These are phyloP conservation scores for Antitype chi DNA, from an alignment of 2,888 invertebrate genomes.

Conservation along the genomic window DNA sequence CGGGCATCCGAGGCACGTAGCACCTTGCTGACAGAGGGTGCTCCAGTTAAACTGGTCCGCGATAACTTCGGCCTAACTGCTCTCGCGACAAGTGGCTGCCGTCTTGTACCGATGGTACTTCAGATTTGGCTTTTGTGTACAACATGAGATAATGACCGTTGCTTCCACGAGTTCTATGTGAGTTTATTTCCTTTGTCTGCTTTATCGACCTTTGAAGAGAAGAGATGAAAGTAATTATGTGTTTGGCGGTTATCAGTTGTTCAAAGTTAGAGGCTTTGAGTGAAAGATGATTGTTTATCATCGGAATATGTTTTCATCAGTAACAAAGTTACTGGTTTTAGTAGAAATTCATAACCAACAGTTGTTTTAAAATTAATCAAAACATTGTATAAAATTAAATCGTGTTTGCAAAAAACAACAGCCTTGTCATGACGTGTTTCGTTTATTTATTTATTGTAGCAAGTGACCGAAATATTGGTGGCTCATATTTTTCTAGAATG, in stretches of 20 bases:
- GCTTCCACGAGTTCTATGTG: slow-evolving; percentile 23
- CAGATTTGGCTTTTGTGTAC: slow-evolving; percentile 77
- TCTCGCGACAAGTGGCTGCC: slow-evolving; percentile 77
- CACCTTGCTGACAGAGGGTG: slow-evolving; percentile 74
- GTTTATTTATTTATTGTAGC: slow-evolving; percentile 28
- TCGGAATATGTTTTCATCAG: neutral
- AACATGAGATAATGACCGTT: slow-evolving; percentile 62
- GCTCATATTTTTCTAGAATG: slow-evolving; percentile 46
- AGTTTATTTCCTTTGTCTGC: slow-evolving; percentile 43
- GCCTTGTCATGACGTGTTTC: slow-evolving; percentile 20
- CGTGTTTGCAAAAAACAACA: slow-evolving; percentile 29
- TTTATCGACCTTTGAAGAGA: slow-evolving; percentile 13
- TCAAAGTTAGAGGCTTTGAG: slow-evolving; percentile 1
- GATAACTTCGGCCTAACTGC: slow-evolving; percentile 85
- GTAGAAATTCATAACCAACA: neutral
- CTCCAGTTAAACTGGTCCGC: slow-evolving; percentile 77
- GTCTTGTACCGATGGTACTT: slow-evolving; percentile 79
- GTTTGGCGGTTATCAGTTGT: slow-evolving; percentile 20
- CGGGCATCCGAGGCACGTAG: slow-evolving; percentile 84
- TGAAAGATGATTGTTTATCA: neutral
- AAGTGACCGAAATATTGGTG: slow-evolving; percentile 24
- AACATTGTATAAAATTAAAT: neutral
- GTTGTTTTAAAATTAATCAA: neutral
- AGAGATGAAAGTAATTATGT: slow-evolving; percentile 20
- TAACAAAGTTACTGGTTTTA: slow-evolving; percentile 1